phyloP scores from a whole-genome alignment of 2,113 vertebrate genomes.

The Lontra canadensis region DNA sequence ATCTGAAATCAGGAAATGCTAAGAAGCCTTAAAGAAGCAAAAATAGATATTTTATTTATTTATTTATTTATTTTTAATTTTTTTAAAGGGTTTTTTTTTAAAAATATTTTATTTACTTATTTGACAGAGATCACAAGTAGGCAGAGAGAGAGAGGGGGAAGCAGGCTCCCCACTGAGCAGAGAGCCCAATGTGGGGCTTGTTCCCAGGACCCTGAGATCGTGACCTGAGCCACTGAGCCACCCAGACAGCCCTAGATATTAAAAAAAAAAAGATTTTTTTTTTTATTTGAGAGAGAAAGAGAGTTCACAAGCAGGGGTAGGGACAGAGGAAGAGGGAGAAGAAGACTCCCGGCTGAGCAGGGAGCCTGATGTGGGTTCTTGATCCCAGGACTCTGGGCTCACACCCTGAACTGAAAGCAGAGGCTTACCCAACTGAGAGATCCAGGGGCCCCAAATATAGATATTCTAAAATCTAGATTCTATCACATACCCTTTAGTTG shows the following conservation, averaged over 20 bases:
- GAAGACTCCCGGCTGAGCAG: neutral
- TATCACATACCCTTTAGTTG: neutral
- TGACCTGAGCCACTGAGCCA: too few relatives aligned
- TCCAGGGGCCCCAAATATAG: neutral
- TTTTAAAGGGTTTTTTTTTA: too few relatives aligned
- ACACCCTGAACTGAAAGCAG: neutral
- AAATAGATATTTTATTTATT: neutral
- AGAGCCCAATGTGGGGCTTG: too few relatives aligned
- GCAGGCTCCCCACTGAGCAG: too few relatives aligned
- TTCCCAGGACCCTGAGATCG: too few relatives aligned
- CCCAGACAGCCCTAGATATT: too few relatives aligned
- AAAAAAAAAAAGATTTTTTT: neutral
- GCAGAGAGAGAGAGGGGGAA: too few relatives aligned
- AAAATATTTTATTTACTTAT: too few relatives aligned
- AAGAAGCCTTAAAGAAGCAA: neutral
- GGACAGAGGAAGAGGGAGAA: neutral
- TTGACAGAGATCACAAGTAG: too few relatives aligned
- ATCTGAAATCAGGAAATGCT: neutral
- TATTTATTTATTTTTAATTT: too few relatives aligned
- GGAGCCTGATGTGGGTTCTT: too few relatives aligned
- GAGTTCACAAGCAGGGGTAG: neutral
- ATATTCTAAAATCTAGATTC: slow-evolving; percentile 10
- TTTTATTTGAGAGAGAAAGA: neutral
- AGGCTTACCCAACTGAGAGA: neutral
- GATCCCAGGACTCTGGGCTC: neutral